These are phyloP conservation scores for Actinopyga echinites DNA, from an alignment of 53 echinoderm and acorn worm genomes.

Conservation along the genomic window DNA sequence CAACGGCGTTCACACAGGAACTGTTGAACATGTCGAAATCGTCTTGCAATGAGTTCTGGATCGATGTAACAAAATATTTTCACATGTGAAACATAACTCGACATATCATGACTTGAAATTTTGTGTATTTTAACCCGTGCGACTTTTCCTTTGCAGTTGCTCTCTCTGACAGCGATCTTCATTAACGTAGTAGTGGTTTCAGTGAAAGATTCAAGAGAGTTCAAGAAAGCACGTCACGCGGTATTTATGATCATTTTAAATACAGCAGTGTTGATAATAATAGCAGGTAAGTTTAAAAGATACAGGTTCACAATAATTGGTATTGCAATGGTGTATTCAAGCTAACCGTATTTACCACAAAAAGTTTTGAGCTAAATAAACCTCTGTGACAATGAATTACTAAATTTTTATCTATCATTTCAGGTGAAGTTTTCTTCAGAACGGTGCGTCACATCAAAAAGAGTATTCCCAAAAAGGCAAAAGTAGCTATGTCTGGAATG, in stretches of 20 bases:
- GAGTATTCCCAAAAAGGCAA: not conserved
- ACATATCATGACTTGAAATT: no score
- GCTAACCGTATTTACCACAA: not conserved
- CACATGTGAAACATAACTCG: no score
- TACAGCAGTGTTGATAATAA: not conserved
- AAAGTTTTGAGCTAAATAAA: not conserved
- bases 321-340: no score
- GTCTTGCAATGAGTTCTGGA: no score
- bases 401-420: not conserved
- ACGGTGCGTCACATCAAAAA: not conserved
- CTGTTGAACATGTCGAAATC: no score
- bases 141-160: not conserved
- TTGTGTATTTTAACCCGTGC: no score
- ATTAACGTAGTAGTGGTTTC: not conserved
- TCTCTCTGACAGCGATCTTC: constrained; percentile 12
- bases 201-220: not conserved
- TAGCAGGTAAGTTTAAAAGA: not conserved
- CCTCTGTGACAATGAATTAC: not conserved
- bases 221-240: not conserved
- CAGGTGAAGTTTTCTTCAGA: constrained; percentile 1
- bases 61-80: no score
- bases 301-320: not conserved
- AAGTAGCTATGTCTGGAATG: not conserved
- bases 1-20: no score
- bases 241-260: not conserved